A percentile compares a stretch with the other conserved stretches of the same genome.
phyloP scores from a whole-genome alignment of 2,888 invertebrate species.

The Chesias legatella region DNA sequence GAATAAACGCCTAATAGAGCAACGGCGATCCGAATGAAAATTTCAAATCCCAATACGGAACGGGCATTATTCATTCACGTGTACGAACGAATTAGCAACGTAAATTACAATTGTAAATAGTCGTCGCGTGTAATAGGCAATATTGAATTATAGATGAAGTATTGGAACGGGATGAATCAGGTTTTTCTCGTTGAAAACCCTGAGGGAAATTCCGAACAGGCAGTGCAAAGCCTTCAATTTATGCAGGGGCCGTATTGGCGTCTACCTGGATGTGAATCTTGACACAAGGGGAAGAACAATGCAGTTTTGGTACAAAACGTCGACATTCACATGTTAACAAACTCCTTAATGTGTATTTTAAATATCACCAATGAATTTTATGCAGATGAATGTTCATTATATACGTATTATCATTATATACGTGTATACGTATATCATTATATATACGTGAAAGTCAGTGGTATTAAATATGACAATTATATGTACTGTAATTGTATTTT shows the following conservation, averaged over 20 bases:
- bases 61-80: constrained; percentile 42
- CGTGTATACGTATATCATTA: no score
- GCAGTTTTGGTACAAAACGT: constrained; percentile 41
- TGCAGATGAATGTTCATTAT: no score
- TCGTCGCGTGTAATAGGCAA: constrained; percentile 51
- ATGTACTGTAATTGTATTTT: no score
- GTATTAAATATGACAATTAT: no score
- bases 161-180: constrained; percentile 55
- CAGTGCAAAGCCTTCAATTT: constrained; percentile 70
- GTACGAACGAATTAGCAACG: constrained; percentile 49
- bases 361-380: no score
- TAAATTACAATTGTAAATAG: constrained; percentile 61
- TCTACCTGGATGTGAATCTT: constrained; percentile 65
- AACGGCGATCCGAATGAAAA: constrained; percentile 34
- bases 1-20: constrained; percentile 18
- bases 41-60: constrained; percentile 38
- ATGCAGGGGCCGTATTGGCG: constrained; percentile 63
- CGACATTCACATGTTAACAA: constrained; percentile 11
- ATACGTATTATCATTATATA: no score
- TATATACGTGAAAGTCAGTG: no score
- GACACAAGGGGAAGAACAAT: constrained; percentile 60
- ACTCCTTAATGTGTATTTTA: constrained; percentile 1
- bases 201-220: constrained; percentile 68
- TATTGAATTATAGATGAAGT: constrained; percentile 69
- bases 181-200: constrained; percentile 64